Evolutionary conservation across 2,888 invertebrate genomes (phyloP).

Genomic region (Melanophora roralis): DNA sequence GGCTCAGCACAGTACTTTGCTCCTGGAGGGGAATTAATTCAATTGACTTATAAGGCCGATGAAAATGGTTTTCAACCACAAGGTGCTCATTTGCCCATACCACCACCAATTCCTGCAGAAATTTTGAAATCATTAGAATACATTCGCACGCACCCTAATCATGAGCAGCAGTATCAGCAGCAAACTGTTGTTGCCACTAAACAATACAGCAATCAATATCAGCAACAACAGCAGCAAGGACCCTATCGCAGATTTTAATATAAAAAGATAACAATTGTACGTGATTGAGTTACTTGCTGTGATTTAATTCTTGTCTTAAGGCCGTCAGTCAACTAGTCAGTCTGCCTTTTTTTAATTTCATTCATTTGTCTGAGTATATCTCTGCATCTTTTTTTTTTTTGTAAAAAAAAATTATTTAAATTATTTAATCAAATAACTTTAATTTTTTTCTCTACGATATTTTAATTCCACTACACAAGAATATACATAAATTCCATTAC

Average conservation of each 20-base stretch:
- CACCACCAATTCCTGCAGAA: conserved; percentile 74
- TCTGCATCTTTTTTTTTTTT: too few relatives aligned
- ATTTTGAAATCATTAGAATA: conserved; percentile 74
- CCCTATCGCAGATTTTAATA: conserved; percentile 61
- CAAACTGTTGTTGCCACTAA: background rate
- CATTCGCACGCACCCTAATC: conserved; percentile 73
- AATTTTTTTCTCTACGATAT: background rate
- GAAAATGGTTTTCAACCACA: conserved; percentile 80
- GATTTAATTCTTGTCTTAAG: conserved; percentile 52
- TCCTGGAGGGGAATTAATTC: conserved; percentile 78
- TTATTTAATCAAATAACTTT: conserved; percentile 11
- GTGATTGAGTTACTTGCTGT: conserved; percentile 60
- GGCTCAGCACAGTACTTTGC: conserved; percentile 79
- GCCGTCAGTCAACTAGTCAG: background rate
- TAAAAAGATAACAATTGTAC: conserved; percentile 46
- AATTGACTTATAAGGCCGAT: conserved; percentile 79
- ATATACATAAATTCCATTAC: background rate
- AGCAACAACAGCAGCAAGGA: conserved; percentile 47
- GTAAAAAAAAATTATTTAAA: conserved; percentile 1
- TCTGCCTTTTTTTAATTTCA: background rate
- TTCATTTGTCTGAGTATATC: background rate
- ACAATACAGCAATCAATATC: conserved; percentile 54
- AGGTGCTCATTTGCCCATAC: conserved; percentile 76
- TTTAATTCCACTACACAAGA: background rate
- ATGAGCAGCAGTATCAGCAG: conserved; percentile 66